Evolutionary conservation across 2,888 invertebrate species (phyloP).

Genomic region (Gortyna flavago): DNA sequence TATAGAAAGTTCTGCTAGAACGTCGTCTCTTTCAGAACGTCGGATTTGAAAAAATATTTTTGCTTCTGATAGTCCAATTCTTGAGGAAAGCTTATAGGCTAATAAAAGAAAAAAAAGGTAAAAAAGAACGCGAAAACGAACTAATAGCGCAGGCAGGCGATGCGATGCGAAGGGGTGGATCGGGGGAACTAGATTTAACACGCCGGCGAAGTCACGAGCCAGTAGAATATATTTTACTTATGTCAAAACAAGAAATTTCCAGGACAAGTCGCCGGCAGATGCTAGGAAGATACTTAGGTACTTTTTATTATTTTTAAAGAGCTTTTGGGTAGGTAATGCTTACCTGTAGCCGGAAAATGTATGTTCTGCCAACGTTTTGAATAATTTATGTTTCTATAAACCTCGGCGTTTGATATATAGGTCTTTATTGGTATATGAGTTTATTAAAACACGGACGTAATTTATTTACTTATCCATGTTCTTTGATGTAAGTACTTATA

Average conservation of each 20-base stretch:
- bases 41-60: too few species aligned
- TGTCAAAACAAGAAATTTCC: too few species aligned
- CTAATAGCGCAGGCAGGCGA: too few species aligned
- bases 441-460: neutral
- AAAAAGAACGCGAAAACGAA: too few species aligned
- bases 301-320: neutral
- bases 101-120: too few species aligned
- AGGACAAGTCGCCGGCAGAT: neutral
- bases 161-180: too few species aligned
- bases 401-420: constrained; percentile 6
- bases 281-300: neutral
- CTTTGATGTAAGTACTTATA: neutral
- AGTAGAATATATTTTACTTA: too few species aligned
- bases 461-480: constrained; percentile 26
- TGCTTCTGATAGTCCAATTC: too few species aligned
- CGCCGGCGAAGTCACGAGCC: neutral
- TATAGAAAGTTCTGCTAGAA: too few species aligned
- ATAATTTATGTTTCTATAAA: constrained; percentile 28
- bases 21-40: too few species aligned
- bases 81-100: too few species aligned
- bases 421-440: neutral
- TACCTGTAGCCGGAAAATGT: neutral
- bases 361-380: constrained; percentile 24
- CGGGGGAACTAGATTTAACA: too few species aligned
- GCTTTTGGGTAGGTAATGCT: neutral